Conservation (phyloP, 2,888 invertebrate species). For the Conistra vaccinii region DNA sequence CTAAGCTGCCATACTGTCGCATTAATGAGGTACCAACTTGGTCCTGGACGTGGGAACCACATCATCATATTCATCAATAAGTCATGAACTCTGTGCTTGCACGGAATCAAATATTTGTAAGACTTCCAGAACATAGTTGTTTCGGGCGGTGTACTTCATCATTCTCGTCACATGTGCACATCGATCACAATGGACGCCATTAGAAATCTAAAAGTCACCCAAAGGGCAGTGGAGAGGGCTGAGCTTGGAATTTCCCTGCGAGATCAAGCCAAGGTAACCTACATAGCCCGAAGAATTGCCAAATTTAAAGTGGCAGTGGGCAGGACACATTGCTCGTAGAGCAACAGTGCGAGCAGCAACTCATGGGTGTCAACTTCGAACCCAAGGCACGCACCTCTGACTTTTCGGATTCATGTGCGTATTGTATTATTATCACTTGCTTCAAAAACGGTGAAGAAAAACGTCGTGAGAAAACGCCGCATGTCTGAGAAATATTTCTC, state of each 20-base stretch:
- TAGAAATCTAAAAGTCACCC: neutral
- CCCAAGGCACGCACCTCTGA: too few relatives aligned
- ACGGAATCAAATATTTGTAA: neutral
- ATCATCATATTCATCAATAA: constrained; percentile 18
- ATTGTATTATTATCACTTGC: too few relatives aligned
- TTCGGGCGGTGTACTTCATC: too few relatives aligned
- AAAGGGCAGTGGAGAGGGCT: neutral
- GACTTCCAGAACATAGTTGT: neutral
- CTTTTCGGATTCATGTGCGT: too few relatives aligned
- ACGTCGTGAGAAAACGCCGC: too few relatives aligned
- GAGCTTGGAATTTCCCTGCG: neutral
- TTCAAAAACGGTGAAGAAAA: too few relatives aligned
- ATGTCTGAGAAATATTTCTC: too few relatives aligned
- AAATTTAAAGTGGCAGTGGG: neutral
- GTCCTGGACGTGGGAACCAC: constrained; percentile 7
- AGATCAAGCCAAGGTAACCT: too few relatives aligned
- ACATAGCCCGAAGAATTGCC: neutral
- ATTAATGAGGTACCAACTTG: constrained; percentile 39
- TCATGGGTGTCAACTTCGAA: too few relatives aligned
- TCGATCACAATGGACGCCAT: neutral
- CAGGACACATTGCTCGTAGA: too few relatives aligned
- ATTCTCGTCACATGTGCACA: too few relatives aligned
- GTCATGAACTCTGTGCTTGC: neutral
- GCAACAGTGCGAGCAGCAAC: too few relatives aligned
- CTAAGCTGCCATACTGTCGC: constrained; percentile 11